Evolutionary conservation across 2,113 vertebrate genomes (phyloP).

Genomic region (Sturnira hondurensis): DNA sequence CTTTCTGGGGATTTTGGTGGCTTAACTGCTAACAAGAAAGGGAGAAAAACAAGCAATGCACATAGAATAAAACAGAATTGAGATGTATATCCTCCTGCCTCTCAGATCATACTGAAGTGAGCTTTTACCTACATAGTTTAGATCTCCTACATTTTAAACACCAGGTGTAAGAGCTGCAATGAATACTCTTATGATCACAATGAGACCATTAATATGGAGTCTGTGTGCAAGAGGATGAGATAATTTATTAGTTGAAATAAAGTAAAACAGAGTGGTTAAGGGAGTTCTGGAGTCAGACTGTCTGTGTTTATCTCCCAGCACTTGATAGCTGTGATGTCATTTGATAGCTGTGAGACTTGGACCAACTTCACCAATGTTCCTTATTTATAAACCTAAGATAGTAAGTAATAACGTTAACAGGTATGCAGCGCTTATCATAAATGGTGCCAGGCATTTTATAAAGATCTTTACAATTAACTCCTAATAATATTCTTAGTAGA

Average conservation of each 20-base stretch:
- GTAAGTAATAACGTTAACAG: slow-evolving; percentile 22
- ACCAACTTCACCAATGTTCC: background rate
- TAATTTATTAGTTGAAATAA: slow-evolving; percentile 28
- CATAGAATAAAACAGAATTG: background rate
- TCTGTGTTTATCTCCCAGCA: background rate
- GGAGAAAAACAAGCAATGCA: background rate
- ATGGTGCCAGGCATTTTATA: background rate
- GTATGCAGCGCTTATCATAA: background rate
- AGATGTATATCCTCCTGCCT: background rate
- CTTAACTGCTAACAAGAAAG: background rate
- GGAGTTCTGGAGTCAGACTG: background rate
- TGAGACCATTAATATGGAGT: background rate
- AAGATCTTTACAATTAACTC: slow-evolving; percentile 25
- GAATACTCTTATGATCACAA: background rate
- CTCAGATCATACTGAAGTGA: background rate
- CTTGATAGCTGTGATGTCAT: background rate
- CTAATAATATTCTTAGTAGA: slow-evolving; percentile 10
- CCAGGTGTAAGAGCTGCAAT: background rate
- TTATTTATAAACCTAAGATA: background rate
- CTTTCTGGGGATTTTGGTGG: slow-evolving; percentile 25
- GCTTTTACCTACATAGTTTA: background rate
- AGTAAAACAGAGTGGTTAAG: slow-evolving; percentile 11
- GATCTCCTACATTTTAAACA: slow-evolving; percentile 19
- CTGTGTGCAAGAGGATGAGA: background rate
- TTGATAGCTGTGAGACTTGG: background rate